Evolutionary conservation across 2,797 vertebrate species (phyloP), one percentile per base, ranked within the genome.

Genomic region (Sebastes matsubarae): DNA sequence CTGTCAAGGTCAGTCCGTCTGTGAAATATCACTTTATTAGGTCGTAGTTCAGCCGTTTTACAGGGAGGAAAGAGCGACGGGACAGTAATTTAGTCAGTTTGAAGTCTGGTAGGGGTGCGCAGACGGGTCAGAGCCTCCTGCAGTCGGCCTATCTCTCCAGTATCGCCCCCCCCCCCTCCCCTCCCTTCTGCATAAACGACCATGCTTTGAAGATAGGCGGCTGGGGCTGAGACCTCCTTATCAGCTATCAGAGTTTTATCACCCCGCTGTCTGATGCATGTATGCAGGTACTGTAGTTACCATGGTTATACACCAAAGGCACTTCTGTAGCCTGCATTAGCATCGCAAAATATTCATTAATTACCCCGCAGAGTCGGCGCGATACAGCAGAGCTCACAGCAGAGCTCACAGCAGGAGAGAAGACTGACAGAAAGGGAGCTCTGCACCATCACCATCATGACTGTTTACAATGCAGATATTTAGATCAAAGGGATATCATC

Each of bases 321-420:
- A 77, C 72, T 71, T 81, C 80, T 81, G 82, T 65, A 68, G 79
- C 67, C 55, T 3, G 82, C 91, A 91, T 94, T 93, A 90, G 78
- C 90, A 88, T 91, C 34, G 69, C 88, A 88, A 94, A 91, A 93
- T 93, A 95, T 91, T 93, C 94, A 89, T 87, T 89, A 84, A 68
- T 89, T 89, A 75, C 89, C 89, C 89, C 24, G 65, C 72, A 20
- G 89, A 92, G 90, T 72, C 46, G 65, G 77, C 14, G 66, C 36
- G 75, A 85, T 74, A 77, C 74, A 75, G 55, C 64, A 8, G 72
- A 55, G 52, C 74, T 85, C 94, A 77, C 74, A 75, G 55, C 64
- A 8, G 72, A 55, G 52, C 74, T 85, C 94, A 69, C 93, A 90
- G 93, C 85, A 34, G 94, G 94, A 79, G 86, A 84, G 73, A 16